phyloP scores from a whole-genome alignment of 2,888 invertebrate genomes.

The Protula sp. region DNA sequence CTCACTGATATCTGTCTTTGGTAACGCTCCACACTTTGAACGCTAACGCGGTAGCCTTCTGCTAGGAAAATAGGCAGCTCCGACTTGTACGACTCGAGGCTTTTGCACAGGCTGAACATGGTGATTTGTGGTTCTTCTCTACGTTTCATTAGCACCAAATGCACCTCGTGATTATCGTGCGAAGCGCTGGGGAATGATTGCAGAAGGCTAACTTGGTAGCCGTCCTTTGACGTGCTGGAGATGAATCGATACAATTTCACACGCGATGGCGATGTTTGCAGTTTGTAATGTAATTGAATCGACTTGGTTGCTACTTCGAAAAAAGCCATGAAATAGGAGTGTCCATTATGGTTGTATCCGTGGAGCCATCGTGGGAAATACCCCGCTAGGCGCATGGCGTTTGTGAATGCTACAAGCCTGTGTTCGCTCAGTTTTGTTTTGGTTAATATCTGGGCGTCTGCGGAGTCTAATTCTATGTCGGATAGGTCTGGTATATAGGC shows the following conservation, averaged over 20 bases:
- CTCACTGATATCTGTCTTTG: not conserved
- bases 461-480: constrained; percentile 26
- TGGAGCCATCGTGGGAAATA: constrained; percentile 39
- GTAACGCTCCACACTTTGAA: not conserved
- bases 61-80: not conserved
- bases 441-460: constrained; percentile 24
- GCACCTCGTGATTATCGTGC: constrained; percentile 27
- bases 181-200: constrained; percentile 41
- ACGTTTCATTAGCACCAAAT: constrained; percentile 33
- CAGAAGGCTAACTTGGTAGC: constrained; percentile 39
- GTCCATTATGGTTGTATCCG: constrained; percentile 28
- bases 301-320: constrained; percentile 14
- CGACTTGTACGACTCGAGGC: not conserved
- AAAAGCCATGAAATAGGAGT: constrained; percentile 35
- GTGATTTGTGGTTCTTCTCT: not conserved
- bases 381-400: constrained; percentile 31
- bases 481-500: constrained; percentile 31
- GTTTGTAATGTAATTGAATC: not conserved
- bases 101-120: not conserved
- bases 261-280: not conserved
- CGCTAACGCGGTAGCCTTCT: not conserved
- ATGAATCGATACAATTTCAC: not conserved
- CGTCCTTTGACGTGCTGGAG: constrained; percentile 6
- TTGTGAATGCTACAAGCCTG: constrained; percentile 33
- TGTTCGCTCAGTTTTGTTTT: constrained; percentile 39